phyloP scores from a whole-genome alignment of 35 echinoderm and acorn worm species.

The Heliocidaris tuberculata region DNA sequence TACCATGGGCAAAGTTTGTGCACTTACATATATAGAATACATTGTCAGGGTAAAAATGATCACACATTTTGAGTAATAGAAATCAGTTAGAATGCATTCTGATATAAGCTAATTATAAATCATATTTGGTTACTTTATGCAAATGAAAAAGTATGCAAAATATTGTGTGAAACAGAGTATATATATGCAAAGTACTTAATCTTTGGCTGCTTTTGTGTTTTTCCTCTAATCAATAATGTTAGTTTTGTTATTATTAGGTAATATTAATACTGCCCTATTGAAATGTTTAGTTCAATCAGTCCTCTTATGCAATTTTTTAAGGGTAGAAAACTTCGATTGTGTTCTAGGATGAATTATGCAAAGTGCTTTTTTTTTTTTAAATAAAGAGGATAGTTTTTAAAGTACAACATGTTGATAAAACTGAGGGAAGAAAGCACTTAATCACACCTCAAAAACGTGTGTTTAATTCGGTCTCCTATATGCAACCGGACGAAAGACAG shows the following conservation, averaged over 20 bases:
- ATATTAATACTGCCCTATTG: not conserved
- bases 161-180: slow-evolving; percentile 11
- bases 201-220: not conserved
- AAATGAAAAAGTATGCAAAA: not conserved
- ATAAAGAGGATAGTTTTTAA: not conserved
- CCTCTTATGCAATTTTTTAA: not conserved
- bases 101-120: not conserved
- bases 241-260: not conserved
- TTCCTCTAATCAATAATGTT: not conserved
- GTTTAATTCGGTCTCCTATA: not conserved
- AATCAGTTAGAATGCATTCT: not conserved
- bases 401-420: not conserved
- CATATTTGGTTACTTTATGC: not conserved
- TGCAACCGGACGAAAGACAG: not conserved
- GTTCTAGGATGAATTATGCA: no score
- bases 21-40: not conserved
- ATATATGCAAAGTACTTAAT: slow-evolving; percentile 4
- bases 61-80: not conserved
- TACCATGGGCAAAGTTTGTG: not conserved
- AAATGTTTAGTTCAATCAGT: not conserved
- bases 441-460: no score
- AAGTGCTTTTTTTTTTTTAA: not conserved
- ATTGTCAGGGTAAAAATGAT: not conserved
- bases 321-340: not conserved
- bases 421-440: no score